phyloP scores from a whole-genome alignment of 1,140 invertebrate species.

The Zelostemma sp. region DNA sequence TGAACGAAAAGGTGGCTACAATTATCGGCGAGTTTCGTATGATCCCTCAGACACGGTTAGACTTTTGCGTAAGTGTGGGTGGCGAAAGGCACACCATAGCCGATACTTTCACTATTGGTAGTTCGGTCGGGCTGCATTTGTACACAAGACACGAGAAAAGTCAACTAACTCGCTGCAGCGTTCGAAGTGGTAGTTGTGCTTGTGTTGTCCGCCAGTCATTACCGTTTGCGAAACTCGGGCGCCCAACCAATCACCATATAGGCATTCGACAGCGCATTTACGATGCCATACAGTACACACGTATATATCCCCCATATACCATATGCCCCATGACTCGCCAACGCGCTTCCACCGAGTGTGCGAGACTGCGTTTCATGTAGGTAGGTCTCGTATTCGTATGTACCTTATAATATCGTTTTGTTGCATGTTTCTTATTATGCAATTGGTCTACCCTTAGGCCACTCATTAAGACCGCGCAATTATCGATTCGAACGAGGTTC shows the following conservation, averaged over 20 bases:
- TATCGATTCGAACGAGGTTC: not conserved
- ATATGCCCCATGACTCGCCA: conserved; percentile 24
- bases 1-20: conserved; percentile 26
- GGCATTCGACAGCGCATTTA: conserved; percentile 34
- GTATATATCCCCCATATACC: conserved; percentile 13
- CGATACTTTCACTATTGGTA: conserved; percentile 49
- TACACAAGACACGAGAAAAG: conserved; percentile 36
- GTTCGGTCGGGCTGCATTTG: conserved; percentile 47
- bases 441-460: conserved; percentile 13
- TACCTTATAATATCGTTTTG: conserved; percentile 15
- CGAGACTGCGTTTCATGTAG: conserved; percentile 1
- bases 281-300: conserved; percentile 16
- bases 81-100: conserved; percentile 46
- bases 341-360: conserved; percentile 20
- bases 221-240: conserved; percentile 48
- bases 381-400: conserved; percentile 8
- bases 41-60: conserved; percentile 15
- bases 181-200: too few relatives aligned
- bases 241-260: conserved; percentile 43
- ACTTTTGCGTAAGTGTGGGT: conserved; percentile 45
- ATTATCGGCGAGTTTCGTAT: conserved; percentile 23
- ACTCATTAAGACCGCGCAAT: conserved; percentile 12
- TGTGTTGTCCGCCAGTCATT: conserved; percentile 48
- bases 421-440: conserved; percentile 14
- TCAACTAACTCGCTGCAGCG: conserved; percentile 45